phyloP scores from a whole-genome alignment of 2,888 invertebrate species.

The Prionchulus punctatus region DNA sequence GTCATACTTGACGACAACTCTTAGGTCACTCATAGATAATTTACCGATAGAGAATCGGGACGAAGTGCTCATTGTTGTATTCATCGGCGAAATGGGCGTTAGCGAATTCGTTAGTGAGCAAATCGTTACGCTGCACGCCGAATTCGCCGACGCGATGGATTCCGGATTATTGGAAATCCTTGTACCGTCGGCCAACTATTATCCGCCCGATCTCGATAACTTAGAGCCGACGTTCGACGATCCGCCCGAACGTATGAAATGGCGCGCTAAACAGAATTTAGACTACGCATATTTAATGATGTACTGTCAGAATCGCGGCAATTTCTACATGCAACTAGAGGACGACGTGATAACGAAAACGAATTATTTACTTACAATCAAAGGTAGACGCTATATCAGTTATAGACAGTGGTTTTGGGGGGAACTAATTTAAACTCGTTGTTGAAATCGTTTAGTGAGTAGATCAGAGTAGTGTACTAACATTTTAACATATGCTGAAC shows the following conservation, averaged over 20 bases:
- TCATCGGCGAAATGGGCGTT: not conserved
- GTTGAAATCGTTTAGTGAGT: too few relatives aligned
- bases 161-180: conserved; percentile 33
- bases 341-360: conserved; percentile 38
- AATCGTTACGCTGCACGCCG: conserved; percentile 13
- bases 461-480: too few relatives aligned
- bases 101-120: conserved; percentile 2
- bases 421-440: too few relatives aligned
- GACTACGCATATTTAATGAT: conserved; percentile 38
- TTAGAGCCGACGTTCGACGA: conserved; percentile 35
- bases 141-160: conserved; percentile 24
- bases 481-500: too few relatives aligned
- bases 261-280: conserved; percentile 39
- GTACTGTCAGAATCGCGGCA: conserved; percentile 32
- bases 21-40: conserved; percentile 31
- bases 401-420: too few relatives aligned
- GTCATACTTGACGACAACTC: conserved; percentile 30
- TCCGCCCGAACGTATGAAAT: conserved; percentile 34
- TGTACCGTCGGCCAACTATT: conserved; percentile 34
- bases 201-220: conserved; percentile 32
- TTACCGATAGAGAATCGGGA: conserved; percentile 28
- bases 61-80: conserved; percentile 18
- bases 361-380: conserved; percentile 21
- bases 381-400: too few relatives aligned
- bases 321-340: conserved; percentile 36